These are phyloP conservation scores for Drosophila longiperda DNA, from an alignment of 2,888 invertebrate genomes.

Conservation along the genomic window DNA sequence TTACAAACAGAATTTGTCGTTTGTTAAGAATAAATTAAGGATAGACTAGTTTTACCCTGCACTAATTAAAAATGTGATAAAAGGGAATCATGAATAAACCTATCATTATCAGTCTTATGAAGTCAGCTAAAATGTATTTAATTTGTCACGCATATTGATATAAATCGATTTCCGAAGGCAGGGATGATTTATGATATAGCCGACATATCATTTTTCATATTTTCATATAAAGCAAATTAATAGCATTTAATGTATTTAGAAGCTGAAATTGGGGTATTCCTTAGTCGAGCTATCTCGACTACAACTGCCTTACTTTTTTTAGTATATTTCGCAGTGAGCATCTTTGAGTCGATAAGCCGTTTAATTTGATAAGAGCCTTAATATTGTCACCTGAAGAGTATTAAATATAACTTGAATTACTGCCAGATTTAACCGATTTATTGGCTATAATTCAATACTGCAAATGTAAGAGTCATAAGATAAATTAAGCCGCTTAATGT, in stretches of 20 bases:
- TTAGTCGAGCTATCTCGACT: background rate
- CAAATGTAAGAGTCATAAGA: background rate
- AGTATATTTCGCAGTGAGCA: background rate
- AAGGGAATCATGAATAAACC: no score
- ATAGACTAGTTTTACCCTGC: background rate
- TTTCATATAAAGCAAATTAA: background rate
- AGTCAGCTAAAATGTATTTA: background rate
- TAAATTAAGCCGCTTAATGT: conserved; percentile 4
- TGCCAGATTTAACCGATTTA: background rate
- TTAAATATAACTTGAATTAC: background rate
- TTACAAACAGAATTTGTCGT: background rate
- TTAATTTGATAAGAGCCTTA: background rate
- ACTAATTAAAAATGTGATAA: background rate
- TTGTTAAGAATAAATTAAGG: background rate
- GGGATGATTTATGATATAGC: background rate
- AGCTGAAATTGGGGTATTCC: background rate
- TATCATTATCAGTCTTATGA: no score
- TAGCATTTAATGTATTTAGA: background rate
- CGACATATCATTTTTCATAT: background rate
- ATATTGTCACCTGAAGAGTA: background rate
- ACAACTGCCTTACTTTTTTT: background rate
- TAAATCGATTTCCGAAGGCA: background rate
- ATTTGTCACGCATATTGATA: background rate
- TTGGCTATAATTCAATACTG: background rate
- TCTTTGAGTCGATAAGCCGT: background rate